Base-by-base conservation (phyloP, 1,140 invertebrate genomes). In the Mactra quadrangularis region DNA sequence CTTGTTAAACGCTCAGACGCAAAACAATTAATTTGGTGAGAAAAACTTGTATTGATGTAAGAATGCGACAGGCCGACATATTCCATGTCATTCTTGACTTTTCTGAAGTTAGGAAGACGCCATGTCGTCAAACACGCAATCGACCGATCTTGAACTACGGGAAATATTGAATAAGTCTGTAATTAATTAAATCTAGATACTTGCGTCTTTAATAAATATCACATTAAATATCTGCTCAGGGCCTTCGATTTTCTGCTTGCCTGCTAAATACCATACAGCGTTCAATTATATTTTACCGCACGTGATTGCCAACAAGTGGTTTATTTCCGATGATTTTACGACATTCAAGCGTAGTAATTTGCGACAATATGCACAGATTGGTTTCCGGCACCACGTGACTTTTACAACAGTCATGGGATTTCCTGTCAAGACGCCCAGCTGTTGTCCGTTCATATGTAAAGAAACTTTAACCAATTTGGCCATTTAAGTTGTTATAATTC, bases 311-410 rank as follows among this genome's bases (percentile, higher is more conserved):
- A 47, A 68, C 64, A 68, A 68, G 64, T 68, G 64, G 64, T 68
- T 41, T 68, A 68, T 68, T 50, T 68, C 41, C 64, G 64, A 41
- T 17, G 6, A 47, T 38, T 50, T 68, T 68, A 68, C 64, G 64
- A 68, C 64, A 68, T 47, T 68, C 47, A 68, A 47, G 41, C 22
- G 64, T 31, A 41, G 64, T 68, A 68, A 68, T 68, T 68, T 50
- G 64, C 45, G 64, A 47, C 64, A 68, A 50, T 68, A 45, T 68
- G 64, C 64, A 50, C 64, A 50, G 64, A 68, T 68, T 68, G 64
- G 31, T 68, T 68, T 41, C 29, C 38, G 45, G 45, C 45, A 41
- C 47, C 64, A 68, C 27, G 64, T 50, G 64, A 13, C 45, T 50
- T n/a, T 68, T 68, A 68, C 29, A 41, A 68, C 41, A 19, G 15